Evolutionary conservation across 2,797 vertebrate genomes (phyloP).

Genomic region (Tapirus indicus): DNA sequence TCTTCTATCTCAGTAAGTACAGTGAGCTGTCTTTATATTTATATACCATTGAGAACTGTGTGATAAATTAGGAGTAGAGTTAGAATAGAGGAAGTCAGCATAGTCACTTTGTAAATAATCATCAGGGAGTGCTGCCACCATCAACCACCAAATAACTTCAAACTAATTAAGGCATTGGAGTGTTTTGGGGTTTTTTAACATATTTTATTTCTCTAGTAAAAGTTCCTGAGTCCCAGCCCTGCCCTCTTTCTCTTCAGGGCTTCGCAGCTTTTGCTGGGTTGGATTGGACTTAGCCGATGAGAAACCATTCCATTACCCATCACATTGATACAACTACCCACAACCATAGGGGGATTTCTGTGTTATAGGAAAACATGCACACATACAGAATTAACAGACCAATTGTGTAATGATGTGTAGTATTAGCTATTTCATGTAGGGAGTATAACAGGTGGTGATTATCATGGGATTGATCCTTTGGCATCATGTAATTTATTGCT

Average conservation of each 20-base stretch:
- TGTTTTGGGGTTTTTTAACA: not conserved
- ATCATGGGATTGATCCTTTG: not conserved
- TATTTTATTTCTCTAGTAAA: constrained; percentile 25
- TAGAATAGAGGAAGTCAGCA: constrained; percentile 44
- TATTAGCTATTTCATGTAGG: not conserved
- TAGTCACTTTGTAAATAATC: constrained; percentile 46
- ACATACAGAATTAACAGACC: not conserved
- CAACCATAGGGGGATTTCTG: not conserved
- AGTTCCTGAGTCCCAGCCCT: not conserved
- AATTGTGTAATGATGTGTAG: not conserved
- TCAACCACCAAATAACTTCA: constrained; percentile 13
- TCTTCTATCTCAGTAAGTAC: constrained; percentile 47
- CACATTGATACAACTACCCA: not conserved
- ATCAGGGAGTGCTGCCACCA: not conserved
- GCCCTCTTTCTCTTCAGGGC: not conserved
- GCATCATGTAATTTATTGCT: not conserved
- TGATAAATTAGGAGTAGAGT: constrained; percentile 48
- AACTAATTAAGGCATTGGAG: not conserved
- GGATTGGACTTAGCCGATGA: not conserved
- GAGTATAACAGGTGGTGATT: not conserved
- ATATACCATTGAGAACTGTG: constrained; percentile 29
- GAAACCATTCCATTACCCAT: not conserved
- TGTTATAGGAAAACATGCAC: not conserved
- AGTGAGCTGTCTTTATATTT: constrained; percentile 60
- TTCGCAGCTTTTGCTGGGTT: not conserved